Conservation (phyloP, 2,888 invertebrate species). For the Trichopria drosophilae region DNA sequence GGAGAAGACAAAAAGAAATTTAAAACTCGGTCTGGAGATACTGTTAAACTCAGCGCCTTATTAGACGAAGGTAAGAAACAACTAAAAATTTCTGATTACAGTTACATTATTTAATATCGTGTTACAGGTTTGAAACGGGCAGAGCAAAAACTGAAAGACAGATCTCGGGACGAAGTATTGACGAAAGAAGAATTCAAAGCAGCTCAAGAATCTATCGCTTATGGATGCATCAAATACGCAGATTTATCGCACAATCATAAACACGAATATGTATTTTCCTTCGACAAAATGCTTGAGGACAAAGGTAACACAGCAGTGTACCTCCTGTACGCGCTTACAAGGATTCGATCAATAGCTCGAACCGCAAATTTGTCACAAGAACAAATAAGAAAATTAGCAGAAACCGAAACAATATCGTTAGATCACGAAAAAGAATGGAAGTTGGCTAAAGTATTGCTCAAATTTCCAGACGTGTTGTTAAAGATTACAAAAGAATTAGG, state of each 20-base stretch:
- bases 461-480: slow-evolving; percentile 84
- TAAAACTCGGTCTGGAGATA: slow-evolving; percentile 96
- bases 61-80: slow-evolving; percentile 76
- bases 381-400: slow-evolving; percentile 66
- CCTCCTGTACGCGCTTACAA: slow-evolving; percentile 88
- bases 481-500: slow-evolving; percentile 81
- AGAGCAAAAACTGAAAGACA: slow-evolving; percentile 81
- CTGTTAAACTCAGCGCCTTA: slow-evolving; percentile 82
- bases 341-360: slow-evolving; percentile 89
- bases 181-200: slow-evolving; percentile 76
- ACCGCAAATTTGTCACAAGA: slow-evolving; percentile 71
- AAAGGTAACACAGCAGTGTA: slow-evolving; percentile 99
- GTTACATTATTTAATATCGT: neutral
- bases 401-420: slow-evolving; percentile 68
- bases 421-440: slow-evolving; percentile 94
- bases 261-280: slow-evolving; percentile 96
- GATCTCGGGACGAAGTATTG: slow-evolving; percentile 82
- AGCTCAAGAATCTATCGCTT: slow-evolving; percentile 91
- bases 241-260: slow-evolving; percentile 92
- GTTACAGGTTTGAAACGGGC: slow-evolving; percentile 70
- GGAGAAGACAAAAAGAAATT: slow-evolving; percentile 99
- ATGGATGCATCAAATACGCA: slow-evolving; percentile 98
- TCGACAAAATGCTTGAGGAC: slow-evolving; percentile 98
- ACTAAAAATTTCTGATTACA: neutral
- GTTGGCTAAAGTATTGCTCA: slow-evolving; percentile 81